Evolutionary conservation across 2,888 invertebrate species (phyloP).

Genomic region (Drosophila peninsularis): DNA sequence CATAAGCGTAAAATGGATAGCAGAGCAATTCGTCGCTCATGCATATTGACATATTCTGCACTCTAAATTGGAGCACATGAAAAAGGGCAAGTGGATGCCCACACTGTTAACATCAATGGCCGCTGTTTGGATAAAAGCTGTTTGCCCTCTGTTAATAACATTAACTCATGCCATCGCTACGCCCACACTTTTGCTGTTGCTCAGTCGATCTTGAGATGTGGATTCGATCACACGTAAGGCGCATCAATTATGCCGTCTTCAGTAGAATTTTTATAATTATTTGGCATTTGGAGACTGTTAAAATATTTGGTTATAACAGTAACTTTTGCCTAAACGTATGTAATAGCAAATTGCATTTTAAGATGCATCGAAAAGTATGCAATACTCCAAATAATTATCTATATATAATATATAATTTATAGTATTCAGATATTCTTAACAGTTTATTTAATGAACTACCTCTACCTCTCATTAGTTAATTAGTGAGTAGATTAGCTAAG

Average conservation of each 20-base stretch:
- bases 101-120: background rate
- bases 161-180: background rate
- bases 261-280: too few relatives aligned
- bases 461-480: background rate
- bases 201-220: background rate
- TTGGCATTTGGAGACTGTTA: background rate
- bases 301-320: background rate
- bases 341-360: background rate
- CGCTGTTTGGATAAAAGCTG: background rate
- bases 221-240: background rate
- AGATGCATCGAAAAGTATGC: constrained; percentile 15
- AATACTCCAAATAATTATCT: background rate
- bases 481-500: too few relatives aligned
- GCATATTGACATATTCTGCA: too few relatives aligned
- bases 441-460: background rate
- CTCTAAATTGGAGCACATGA: too few relatives aligned
- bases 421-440: background rate
- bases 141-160: background rate
- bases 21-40: background rate
- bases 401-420: background rate
- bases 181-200: background rate
- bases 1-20: too few relatives aligned
- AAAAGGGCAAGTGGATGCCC: too few relatives aligned
- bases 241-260: background rate
- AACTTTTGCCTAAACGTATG: constrained; percentile 13